Evolutionary conservation across 2,113 vertebrate genomes (phyloP).

Genomic region (Corythoichthys haematopterus): DNA sequence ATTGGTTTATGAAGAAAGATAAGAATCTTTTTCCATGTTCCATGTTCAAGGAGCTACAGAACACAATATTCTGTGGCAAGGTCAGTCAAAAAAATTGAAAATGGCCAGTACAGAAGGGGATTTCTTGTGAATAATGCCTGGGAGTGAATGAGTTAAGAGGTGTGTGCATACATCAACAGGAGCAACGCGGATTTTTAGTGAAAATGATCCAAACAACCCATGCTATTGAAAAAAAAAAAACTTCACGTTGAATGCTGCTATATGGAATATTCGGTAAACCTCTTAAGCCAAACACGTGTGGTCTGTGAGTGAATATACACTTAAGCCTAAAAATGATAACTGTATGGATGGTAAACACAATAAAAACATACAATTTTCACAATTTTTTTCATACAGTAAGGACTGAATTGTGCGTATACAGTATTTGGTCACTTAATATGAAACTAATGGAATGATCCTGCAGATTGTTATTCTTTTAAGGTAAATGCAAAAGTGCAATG

Average conservation of each 20-base stretch:
- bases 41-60: no score
- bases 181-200: constrained; percentile 24
- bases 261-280: constrained; percentile 14
- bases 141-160: no score
- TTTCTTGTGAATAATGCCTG: no score
- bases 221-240: constrained; percentile 1
- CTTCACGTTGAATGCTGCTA: constrained; percentile 1
- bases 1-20: no score
- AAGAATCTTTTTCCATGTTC: no score
- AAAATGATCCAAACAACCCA: constrained; percentile 15
- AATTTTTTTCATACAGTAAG: neutral
- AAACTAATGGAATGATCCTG: neutral
- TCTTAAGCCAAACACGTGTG: constrained; percentile 11
- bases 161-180: constrained; percentile 6
- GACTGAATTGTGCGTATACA: constrained; percentile 5
- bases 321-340: neutral
- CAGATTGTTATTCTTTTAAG: constrained; percentile 12
- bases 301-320: neutral
- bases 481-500: constrained; percentile 19
- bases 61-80: no score
- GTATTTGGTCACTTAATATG: constrained; percentile 28
- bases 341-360: neutral
- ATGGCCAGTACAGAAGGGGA: no score
- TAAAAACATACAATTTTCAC: neutral
- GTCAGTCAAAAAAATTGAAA: no score